Conservation (phyloP, 2,113 vertebrate genomes). For the Raja brachyura region DNA sequence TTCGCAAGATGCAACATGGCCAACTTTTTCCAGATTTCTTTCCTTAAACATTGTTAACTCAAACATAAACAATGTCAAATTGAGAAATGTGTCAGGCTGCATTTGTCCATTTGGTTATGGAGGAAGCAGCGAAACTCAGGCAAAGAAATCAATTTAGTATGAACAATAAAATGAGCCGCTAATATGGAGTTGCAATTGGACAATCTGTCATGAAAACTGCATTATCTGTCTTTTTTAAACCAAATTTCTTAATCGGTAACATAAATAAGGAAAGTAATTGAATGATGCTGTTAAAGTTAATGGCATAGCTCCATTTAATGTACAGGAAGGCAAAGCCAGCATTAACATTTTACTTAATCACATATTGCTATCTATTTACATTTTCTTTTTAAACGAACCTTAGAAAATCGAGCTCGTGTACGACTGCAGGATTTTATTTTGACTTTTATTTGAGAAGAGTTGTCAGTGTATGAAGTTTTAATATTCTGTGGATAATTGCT, state of each 20-base stretch:
- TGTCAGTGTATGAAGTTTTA: constrained; percentile 2
- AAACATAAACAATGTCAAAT: neutral
- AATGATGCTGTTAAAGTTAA: constrained; percentile 38
- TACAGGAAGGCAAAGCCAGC: constrained; percentile 25
- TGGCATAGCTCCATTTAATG: constrained; percentile 35
- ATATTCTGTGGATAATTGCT: constrained; percentile 26
- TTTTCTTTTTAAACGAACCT: neutral
- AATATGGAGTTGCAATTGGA: constrained; percentile 20
- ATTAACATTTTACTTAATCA: constrained; percentile 36
- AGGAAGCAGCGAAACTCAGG: constrained; percentile 1
- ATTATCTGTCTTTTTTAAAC: constrained; percentile 38
- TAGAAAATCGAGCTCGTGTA: neutral
- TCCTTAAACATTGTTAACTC: neutral
- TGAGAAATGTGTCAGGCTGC: neutral
- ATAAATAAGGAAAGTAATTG: constrained; percentile 38
- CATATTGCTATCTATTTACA: constrained; percentile 7
- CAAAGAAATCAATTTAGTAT: constrained; percentile 34
- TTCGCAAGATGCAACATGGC: neutral
- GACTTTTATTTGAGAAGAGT: neutral
- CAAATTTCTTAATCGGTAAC: constrained; percentile 38
- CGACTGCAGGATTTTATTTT: neutral
- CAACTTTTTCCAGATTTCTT: constrained; percentile 1
- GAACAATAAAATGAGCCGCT: constrained; percentile 35
- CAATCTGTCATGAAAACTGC: constrained; percentile 35
- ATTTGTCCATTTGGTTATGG: constrained; percentile 16